Conservation (phyloP, 2,113 vertebrate species). For the Phylloscopus whistleri region DNA sequence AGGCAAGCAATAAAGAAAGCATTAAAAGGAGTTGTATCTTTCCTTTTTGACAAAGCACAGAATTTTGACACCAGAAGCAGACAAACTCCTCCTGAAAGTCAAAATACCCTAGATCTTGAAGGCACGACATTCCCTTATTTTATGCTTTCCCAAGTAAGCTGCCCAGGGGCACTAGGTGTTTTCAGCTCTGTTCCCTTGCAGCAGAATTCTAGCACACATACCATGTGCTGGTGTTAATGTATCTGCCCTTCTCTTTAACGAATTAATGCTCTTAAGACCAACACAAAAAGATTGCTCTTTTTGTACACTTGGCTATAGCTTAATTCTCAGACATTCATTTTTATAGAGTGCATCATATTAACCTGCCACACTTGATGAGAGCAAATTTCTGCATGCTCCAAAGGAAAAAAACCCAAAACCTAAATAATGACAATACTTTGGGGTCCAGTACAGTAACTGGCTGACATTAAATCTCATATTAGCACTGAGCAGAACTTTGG, state of each 20-base stretch:
- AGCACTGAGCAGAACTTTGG: background rate
- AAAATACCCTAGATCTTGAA: background rate
- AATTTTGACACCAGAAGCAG: background rate
- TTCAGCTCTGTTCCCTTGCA: background rate
- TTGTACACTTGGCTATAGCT: background rate
- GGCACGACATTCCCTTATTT: background rate
- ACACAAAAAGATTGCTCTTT: background rate
- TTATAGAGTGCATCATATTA: background rate
- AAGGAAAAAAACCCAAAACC: background rate
- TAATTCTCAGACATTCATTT: background rate
- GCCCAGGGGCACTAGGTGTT: background rate
- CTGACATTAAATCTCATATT: background rate
- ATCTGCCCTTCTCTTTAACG: background rate
- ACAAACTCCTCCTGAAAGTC: background rate
- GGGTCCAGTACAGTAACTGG: background rate
- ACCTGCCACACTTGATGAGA: background rate
- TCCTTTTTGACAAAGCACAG: background rate
- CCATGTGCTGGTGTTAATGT: background rate
- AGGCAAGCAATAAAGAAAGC: background rate
- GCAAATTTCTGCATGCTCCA: background rate
- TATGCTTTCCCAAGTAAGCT: background rate
- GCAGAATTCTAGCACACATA: background rate
- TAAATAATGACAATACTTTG: background rate
- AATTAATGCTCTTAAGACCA: background rate
- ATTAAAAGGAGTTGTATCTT: background rate